Evolutionary conservation across 2,888 invertebrate species (phyloP), one percentile per base, ranked within the genome.

Genomic region (Celastrina argiolus): DNA sequence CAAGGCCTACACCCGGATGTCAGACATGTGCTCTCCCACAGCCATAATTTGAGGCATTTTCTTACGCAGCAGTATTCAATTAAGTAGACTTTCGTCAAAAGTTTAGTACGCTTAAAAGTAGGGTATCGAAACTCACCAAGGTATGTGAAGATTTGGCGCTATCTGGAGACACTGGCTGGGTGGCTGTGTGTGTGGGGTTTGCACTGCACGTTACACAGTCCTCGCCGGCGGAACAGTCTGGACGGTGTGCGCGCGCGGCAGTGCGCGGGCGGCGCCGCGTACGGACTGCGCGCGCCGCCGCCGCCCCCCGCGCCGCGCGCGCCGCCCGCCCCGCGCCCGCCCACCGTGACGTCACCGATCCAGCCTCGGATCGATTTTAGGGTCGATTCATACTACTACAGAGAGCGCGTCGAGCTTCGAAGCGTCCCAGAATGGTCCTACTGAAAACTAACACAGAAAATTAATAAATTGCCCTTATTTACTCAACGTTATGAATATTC

Each of bases 1-100:
- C 90, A 89, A 90, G 90, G 90, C 79, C 85, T 83, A 75, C 76
- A 90, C 89, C 90, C 90, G 90, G 90, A 90, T 87, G 79, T 71
- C 34, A 28, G 58, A 58, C 65, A 56, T 65, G 63, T 63, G 42
- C 41, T 31, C 58, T 31, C 42, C 18, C 16, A 51, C 22, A 51
- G 51, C 51, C 51, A 22, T 18, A 16, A 16, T 22, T 12, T 51
- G 22, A 51, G 22, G 4, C 51, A 51, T 22, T 45, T 12, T 51
- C 51, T 12, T 45, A 18, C 18, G 5, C 10, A 8, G 10, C 8
- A 18, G 18, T 12, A 4, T 12, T 51, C 22, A 51, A 22, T 22
- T 12, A 22, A 6, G 22, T 1, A 22, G 51, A 4, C 12, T 51
- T 12, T 36, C 10, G 36, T 36, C 12, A 1, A 36, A 36, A 36